Conservation (phyloP, 92 coral and sea anemone genomes). For the Blastomussa wellsi region DNA sequence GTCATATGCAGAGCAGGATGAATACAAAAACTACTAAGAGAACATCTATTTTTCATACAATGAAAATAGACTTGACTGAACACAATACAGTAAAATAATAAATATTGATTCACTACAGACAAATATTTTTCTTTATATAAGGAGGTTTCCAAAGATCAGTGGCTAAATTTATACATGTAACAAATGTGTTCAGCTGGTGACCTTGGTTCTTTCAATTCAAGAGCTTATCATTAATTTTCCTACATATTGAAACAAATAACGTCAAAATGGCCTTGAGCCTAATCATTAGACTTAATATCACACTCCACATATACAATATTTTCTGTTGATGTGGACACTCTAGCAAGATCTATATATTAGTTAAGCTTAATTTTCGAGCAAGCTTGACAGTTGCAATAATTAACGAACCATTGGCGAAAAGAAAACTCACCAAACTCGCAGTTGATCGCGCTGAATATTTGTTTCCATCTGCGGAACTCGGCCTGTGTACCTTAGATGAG, state of each 20-base stretch:
- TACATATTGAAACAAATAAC: neutral
- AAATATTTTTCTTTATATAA: no score
- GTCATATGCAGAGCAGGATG: no score
- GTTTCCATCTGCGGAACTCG: conserved; percentile 56
- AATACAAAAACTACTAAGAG: no score
- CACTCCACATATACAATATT: neutral
- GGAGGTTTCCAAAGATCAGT: no score
- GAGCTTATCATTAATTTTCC: neutral
- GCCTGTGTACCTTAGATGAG: conserved; percentile 58
- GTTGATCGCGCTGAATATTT: conserved; percentile 74
- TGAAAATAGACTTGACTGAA: no score
- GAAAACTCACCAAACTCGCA: conserved; percentile 70
- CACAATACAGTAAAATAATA: no score
- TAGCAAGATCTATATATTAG: neutral
- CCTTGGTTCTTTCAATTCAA: conserved; percentile 3
- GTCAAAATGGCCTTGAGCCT: neutral
- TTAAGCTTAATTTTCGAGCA: no score
- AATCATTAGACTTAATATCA: neutral
- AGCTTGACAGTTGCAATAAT: neutral
- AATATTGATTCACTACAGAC: neutral
- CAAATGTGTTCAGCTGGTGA: neutral
- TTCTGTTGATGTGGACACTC: conserved; percentile 2
- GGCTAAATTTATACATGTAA: no score
- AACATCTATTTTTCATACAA: no score
- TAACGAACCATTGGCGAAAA: neutral